Conservation (phyloP, 2,797 vertebrate genomes). For the Sebastes jordani region DNA sequence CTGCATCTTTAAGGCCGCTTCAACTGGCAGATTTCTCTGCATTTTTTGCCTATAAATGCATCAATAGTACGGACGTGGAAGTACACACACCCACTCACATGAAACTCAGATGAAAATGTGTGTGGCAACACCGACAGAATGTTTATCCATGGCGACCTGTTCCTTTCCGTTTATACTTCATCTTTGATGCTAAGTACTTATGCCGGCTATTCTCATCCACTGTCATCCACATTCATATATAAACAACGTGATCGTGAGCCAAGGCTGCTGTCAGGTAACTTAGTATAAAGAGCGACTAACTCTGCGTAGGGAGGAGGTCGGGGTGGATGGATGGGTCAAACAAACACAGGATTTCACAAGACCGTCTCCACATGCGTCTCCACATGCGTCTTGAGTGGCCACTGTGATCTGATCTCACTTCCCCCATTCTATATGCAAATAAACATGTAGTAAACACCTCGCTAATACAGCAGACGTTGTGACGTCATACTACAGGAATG, state of each 20-base stretch:
- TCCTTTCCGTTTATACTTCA: neutral
- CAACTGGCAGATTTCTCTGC: neutral
- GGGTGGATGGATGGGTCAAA: neutral
- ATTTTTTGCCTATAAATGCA: neutral
- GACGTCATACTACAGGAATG: too few relatives aligned
- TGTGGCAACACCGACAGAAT: neutral
- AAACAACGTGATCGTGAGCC: too few relatives aligned
- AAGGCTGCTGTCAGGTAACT: neutral
- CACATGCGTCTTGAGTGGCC: too few relatives aligned
- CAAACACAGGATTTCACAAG: neutral
- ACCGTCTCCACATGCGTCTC: too few relatives aligned
- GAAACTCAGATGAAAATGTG: neutral
- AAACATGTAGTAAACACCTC: accelerated
- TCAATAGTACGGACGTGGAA: neutral
- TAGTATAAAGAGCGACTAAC: neutral
- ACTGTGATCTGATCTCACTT: too few relatives aligned
- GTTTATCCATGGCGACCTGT: neutral
- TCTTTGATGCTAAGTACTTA: neutral
- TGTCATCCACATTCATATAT: neutral
- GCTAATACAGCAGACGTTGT: too few relatives aligned
- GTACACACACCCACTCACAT: neutral
- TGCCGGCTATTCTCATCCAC: neutral
- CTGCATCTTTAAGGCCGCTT: neutral
- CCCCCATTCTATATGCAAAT: too few relatives aligned
- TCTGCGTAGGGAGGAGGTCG: neutral